Evolutionary conservation across 2,113 vertebrate genomes (phyloP), one percentile per base, ranked within the genome.

Genomic region (Centropristis striata): DNA sequence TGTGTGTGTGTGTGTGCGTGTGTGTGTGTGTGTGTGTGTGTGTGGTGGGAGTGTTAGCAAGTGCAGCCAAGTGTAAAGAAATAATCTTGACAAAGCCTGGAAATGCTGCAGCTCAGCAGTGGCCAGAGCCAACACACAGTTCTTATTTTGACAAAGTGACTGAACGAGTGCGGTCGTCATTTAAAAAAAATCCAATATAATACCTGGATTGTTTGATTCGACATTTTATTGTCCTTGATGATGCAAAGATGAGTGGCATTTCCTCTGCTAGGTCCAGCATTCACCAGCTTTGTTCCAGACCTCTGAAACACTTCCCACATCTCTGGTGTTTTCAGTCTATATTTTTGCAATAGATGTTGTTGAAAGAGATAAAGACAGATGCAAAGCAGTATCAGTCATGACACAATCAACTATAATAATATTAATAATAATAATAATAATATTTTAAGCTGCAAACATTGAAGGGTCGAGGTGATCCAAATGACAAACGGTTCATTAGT

Each of bases 41-140:
- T 49, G 32, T 25, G 20, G 2, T 53, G 63, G 49, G 23, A 60
- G 66, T 64, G 75, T 83, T 60, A 63, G 42, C n/a, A 64, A 64
- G 76, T 78, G 77, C 86, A 88, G 74, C 59, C 83, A 81, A 76
- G 86, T 76, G 86, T 75, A 67, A 79, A 72, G 72, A 86, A 81
- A 81, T 81, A 46, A 79, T 84, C 51, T 70, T 75, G 85, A 90
- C 85, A 84, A 71, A 84, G 80, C 74, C 60, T 66, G 51, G 2
- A 80, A 78, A 75, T 83, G 76, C 57, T 64, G 71, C 80, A 71
- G 68, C 69, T 78, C 80, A 65, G 76, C 61, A 60, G 42, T 41
- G 51, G 36, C 58, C 58, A 27, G 57, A 72, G 68, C 65, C 41
- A 70, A 53, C 59, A 42, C 58, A n/a, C 36, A 61, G 65, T 50